Evolutionary conservation across 2,888 invertebrate species (phyloP).

Genomic region (Bombyx huttoni): DNA sequence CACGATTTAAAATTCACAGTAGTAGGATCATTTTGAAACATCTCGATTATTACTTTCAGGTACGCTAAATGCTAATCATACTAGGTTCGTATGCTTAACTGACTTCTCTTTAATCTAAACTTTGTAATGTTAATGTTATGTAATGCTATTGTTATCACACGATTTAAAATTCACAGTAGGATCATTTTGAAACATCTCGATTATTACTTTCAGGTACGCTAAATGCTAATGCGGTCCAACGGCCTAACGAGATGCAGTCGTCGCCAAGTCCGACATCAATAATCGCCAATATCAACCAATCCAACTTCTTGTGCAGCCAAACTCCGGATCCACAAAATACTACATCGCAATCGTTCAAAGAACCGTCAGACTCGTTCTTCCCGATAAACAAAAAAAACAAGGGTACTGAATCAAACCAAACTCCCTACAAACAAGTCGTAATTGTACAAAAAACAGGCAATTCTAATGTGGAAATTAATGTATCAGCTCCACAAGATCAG

Average conservation of each 20-base stretch:
- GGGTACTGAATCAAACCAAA: slow-evolving; percentile 17
- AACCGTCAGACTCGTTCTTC: slow-evolving; percentile 24
- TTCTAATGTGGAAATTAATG: slow-evolving; percentile 10
- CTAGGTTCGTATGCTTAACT: too few relatives aligned
- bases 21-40: not conserved
- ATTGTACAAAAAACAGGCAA: slow-evolving; percentile 30
- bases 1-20: not conserved
- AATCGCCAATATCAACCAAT: slow-evolving; percentile 60
- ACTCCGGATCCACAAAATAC: slow-evolving; percentile 22
- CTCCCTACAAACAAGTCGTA: slow-evolving; percentile 39
- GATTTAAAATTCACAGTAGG: not conserved
- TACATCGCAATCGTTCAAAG: slow-evolving; percentile 3
- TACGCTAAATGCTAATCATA: slow-evolving; percentile 35
- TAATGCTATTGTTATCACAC: too few relatives aligned
- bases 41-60: slow-evolving; percentile 16
- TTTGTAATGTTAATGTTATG: too few relatives aligned
- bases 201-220: slow-evolving; percentile 24
- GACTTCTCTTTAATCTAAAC: too few relatives aligned
- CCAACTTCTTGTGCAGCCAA: slow-evolving; percentile 56
- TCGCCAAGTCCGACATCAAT: slow-evolving; percentile 66
- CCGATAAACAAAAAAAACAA: slow-evolving; percentile 18
- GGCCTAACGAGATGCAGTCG: slow-evolving; percentile 47
- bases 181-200: not conserved
- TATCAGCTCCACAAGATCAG: slow-evolving; percentile 6
- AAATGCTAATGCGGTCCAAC: slow-evolving; percentile 36